Evolutionary conservation across 64 coral and sea anemone species (phyloP).

Genomic region (Montipora foliosa): DNA sequence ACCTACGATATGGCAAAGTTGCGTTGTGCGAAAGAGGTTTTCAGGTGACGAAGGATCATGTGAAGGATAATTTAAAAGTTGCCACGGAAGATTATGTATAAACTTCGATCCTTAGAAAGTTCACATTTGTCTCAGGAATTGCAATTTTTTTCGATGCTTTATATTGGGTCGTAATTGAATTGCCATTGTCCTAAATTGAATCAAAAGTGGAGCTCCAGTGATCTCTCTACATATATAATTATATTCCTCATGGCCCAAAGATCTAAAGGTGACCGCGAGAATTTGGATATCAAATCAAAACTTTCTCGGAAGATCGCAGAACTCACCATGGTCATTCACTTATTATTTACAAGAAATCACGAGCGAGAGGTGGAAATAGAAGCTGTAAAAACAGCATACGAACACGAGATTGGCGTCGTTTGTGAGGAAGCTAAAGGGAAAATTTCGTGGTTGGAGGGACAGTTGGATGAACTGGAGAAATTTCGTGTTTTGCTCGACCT

Average conservation of each 20-base stretch:
- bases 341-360: constrained; percentile 97
- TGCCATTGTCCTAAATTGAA: not conserved
- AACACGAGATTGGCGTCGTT: constrained; percentile 77
- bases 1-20: not conserved
- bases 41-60: too few species aligned
- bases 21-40: too few species aligned
- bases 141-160: not conserved
- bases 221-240: not conserved
- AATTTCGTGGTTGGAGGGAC: constrained; percentile 90
- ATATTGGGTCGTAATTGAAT: not conserved
- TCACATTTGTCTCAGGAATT: not conserved
- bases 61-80: too few species aligned
- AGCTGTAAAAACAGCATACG: constrained; percentile 89
- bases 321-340: constrained; percentile 94
- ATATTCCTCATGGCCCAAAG: constrained; percentile 11
- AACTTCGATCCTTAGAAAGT: not conserved
- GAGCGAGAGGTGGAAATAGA: constrained; percentile 94
- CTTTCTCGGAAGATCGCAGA: constrained; percentile 96
- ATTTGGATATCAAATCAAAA: constrained; percentile 71
- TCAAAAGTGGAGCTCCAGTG: not conserved
- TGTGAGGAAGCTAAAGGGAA: constrained; percentile 84
- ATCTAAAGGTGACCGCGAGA: not conserved
- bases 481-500: constrained; percentile 81
- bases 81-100: too few species aligned
- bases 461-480: constrained; percentile 91